A percentile compares a stretch with the other conserved stretches of the same genome.
These are phyloP conservation scores for Drosophila insularis DNA, from an alignment of 1,140 invertebrate species.

Conservation along the genomic window DNA sequence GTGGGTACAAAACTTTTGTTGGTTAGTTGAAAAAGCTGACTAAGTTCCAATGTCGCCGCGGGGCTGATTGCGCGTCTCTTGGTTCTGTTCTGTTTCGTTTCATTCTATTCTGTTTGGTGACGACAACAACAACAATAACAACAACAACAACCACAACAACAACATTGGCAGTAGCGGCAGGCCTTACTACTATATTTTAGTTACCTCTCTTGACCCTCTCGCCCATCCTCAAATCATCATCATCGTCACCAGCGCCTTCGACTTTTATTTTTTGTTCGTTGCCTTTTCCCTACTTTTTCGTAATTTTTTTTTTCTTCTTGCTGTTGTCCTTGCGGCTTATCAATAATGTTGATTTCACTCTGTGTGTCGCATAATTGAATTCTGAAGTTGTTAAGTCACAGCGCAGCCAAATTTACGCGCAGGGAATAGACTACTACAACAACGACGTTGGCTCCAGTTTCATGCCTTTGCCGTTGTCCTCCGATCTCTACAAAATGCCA, in stretches of 20 bases:
- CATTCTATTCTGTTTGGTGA: conserved; percentile 1
- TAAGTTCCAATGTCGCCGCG: conserved; percentile 36
- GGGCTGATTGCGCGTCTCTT: conserved; percentile 47
- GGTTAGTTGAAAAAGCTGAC: conserved; percentile 57
- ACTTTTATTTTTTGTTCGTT: conserved; percentile 13
- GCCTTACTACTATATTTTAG: background rate
- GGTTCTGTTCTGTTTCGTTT: background rate
- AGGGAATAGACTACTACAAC: conserved; percentile 44
- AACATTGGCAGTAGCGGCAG: background rate
- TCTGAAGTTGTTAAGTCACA: conserved; percentile 80
- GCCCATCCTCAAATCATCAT: background rate
- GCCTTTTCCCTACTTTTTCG: background rate
- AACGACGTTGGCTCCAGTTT: no score
- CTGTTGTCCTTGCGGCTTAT: conserved; percentile 79
- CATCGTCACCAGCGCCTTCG: conserved; percentile 12
- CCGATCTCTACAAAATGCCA: background rate
- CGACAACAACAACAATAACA: background rate
- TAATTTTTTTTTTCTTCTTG: conserved; percentile 18
- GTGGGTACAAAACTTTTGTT: conserved; percentile 55
- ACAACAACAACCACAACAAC: no score
- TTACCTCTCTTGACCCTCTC: conserved; percentile 1
- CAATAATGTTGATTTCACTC: conserved; percentile 81
- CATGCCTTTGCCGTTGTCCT: no score
- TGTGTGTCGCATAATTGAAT: conserved; percentile 81
- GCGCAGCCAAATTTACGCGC: conserved; percentile 72